These are phyloP conservation scores for Theropithecus gelada DNA, from an alignment of 2,113 vertebrate genomes.

Conservation along the genomic window DNA sequence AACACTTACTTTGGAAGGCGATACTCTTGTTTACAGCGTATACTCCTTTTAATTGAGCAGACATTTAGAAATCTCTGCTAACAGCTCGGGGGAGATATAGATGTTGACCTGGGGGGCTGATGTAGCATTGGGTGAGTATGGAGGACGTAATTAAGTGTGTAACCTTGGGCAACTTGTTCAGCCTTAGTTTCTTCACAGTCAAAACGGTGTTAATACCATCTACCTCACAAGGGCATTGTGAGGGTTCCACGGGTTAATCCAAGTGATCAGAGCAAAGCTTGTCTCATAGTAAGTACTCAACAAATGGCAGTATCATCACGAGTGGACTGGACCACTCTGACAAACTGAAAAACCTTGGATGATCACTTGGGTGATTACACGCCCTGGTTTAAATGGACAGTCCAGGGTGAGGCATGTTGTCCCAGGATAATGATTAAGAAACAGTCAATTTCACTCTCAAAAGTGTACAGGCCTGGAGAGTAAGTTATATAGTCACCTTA, in stretches of 20 bases:
- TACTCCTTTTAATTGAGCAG: neutral
- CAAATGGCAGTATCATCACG: neutral
- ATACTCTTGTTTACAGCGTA: neutral
- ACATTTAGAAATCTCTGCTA: neutral
- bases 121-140: neutral
- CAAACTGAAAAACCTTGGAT: no score
- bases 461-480: neutral
- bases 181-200: neutral
- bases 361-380: neutral
- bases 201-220: no score
- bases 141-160: neutral
- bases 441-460: neutral
- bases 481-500: accelerated
- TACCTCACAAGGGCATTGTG: neutral
- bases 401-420: neutral
- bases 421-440: neutral
- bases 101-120: neutral
- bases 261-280: neutral
- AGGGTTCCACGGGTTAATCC: neutral
- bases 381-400: neutral
- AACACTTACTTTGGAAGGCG: neutral
- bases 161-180: neutral
- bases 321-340: neutral
- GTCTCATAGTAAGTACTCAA: neutral
- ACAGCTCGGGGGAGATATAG: no score